Evolutionary conservation across 2,888 invertebrate genomes (phyloP), one percentile per base, ranked within the genome.

Genomic region (Diarsia brunnea): DNA sequence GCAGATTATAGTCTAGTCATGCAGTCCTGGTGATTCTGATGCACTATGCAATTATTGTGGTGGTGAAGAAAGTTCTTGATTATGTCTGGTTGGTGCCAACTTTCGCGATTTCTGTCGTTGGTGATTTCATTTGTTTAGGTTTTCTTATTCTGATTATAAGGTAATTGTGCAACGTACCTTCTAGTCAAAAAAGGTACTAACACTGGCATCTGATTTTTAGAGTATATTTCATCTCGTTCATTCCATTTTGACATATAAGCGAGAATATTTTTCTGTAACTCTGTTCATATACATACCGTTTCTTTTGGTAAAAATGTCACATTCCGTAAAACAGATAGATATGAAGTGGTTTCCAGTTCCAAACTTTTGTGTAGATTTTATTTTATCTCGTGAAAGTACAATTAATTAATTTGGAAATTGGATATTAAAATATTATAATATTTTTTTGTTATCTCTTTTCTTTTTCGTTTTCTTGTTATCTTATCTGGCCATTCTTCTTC

Each of bases 1-100:
- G 68, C 82, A 84, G 88, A 85, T 84, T 85, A 84, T 73, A 78
- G 68, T 71, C 84, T 84, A 85, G 84, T 71, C 67, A 67, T 69
- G 69, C 27, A 51, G n/a, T 69, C 55, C 63, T 31, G 16, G 55
- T 65, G 31, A 49, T 81, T 72, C 12, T 69, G 47, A 75, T 70
- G 69, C 63, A 73, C 67, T 7, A 68, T 38, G 70, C 38, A 61
- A 80, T 72, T 81, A 47, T 67, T 53, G n/a, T 63, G 47, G 11
- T n/a, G 38, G 8, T 11, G 8, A 67, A 5, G 31, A 83, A 79
- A 71, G 64, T 69, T 58, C 19, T 47, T n/a, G 19, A 27, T 49
- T 27, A 61, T 24, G 60, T 0, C 10, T 14, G 24, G 4, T 14
- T 53, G 16, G 63, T 76, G 63, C 45, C 51, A 67, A 67, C 60